Evolutionary conservation across 2,113 vertebrate species (phyloP).

Genomic region (Aegotheles bennettii): DNA sequence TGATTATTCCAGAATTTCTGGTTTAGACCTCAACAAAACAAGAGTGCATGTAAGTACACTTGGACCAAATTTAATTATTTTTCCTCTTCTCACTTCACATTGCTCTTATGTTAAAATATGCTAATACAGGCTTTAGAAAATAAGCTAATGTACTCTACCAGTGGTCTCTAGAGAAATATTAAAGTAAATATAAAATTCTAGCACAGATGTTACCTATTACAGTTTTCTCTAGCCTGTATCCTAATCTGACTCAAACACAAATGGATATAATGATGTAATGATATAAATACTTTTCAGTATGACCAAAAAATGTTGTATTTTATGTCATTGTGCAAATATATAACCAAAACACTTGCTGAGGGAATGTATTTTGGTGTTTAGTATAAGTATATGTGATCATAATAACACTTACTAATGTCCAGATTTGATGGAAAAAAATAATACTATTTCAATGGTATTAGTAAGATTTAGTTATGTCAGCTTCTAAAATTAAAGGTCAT

Average conservation of each 20-base stretch:
- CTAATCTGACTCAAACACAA: background rate
- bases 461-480: background rate
- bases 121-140: background rate
- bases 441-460: background rate
- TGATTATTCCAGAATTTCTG: background rate
- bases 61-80: background rate
- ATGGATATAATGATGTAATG: background rate
- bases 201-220: conserved; percentile 8
- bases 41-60: background rate
- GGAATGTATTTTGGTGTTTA: background rate
- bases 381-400: background rate
- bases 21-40: background rate
- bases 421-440: background rate
- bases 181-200: background rate
- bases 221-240: background rate
- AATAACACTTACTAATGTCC: background rate
- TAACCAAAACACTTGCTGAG: background rate
- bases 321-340: background rate
- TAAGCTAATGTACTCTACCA: background rate
- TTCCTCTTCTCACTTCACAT: background rate
- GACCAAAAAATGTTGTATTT: background rate
- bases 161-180: background rate
- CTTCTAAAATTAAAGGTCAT: background rate
- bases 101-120: background rate
- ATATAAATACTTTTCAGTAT: background rate